A percentile compares a stretch with the other conserved stretches of the same genome.
These are phyloP conservation scores for Hypanus sabinus DNA, from an alignment of 2,113 vertebrate genomes.

Conservation along the genomic window DNA sequence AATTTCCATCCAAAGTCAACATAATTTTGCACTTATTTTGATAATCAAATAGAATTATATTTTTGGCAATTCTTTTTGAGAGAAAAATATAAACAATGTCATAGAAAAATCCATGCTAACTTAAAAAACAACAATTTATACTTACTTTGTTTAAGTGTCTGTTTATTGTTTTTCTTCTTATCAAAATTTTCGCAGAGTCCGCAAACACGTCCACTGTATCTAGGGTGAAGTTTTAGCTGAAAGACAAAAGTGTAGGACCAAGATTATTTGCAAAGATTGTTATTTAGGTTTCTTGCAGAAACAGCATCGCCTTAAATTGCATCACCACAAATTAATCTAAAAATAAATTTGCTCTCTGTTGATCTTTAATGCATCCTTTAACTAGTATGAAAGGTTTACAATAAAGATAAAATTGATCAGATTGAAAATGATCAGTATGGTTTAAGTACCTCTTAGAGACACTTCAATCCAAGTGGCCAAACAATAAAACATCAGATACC, in stretches of 20 bases:
- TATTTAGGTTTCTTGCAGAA: neutral
- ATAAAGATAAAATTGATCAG: neutral
- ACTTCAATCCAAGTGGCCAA: neutral
- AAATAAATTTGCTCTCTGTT: neutral
- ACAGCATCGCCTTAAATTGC: neutral
- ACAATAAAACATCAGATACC: neutral
- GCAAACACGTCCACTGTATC: neutral
- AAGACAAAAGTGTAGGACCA: neutral
- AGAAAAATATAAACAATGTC: neutral
- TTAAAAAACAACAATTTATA: neutral
- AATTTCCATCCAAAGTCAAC: neutral
- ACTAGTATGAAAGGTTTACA: neutral
- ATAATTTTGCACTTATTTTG: neutral
- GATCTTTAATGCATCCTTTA: neutral
- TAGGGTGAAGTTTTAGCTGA: neutral
- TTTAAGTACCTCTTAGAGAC: neutral
- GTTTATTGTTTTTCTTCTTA: fast-evolving
- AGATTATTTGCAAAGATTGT: neutral
- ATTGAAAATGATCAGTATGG: neutral
- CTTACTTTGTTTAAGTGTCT: neutral
- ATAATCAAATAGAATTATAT: neutral
- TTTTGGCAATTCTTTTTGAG: neutral
- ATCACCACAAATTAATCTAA: neutral
- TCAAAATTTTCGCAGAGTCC: slow-evolving; percentile 4
- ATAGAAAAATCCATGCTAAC: neutral